Base-by-base conservation (phyloP, 2,113 vertebrate genomes). In the Orientallactaga bullata region DNA sequence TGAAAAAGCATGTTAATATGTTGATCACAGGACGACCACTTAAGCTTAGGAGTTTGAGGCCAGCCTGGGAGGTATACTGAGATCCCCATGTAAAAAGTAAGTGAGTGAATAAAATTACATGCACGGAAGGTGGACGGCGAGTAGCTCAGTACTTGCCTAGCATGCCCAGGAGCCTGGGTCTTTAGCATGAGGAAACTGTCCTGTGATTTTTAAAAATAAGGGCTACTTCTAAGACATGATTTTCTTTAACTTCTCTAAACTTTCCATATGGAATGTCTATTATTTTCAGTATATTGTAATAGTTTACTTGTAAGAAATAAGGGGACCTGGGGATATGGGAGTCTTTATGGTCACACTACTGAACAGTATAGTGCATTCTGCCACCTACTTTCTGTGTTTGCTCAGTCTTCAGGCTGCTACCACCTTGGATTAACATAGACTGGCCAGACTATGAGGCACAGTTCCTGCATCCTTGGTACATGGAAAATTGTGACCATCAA, bases 141-240 rank as follows among this genome's bases (percentile, higher is more conserved):
- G 32, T 37, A 39, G n/a, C 24, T 5, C 7, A 71, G 74, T 51
- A 5, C 32, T 55, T 55, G 55, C 5, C n/a, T 47, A 71, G 74
- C 30, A 71, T 39, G 42, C 13, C 16, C 55, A 47, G 37, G 74
- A 7, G 60, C 30, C 35, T 78, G 35, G 51, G 35, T 28, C 30
- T 13, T 12, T 3, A 20, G 35, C 30, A 37, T 13, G 39, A 60
- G 39, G 15, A 92, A 47, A 81, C 63, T 47, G 68, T 68, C 10
- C 20, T 78, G 32, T 4, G 16, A 42, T 42, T 92, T 85, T 72
- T 7, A 88, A 93, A 89, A 86, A 77, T 58, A 82, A 55, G 72
- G 7, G 7, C 58, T 71, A 3, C 35, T 58, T 91, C 23, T 60
- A 63, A 24, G 1, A 32, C 8, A 39, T 6, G 7, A 15, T 11